Evolutionary conservation across 2,797 vertebrate species (phyloP).

Genomic region (Acipenser oxyrinchus): DNA sequence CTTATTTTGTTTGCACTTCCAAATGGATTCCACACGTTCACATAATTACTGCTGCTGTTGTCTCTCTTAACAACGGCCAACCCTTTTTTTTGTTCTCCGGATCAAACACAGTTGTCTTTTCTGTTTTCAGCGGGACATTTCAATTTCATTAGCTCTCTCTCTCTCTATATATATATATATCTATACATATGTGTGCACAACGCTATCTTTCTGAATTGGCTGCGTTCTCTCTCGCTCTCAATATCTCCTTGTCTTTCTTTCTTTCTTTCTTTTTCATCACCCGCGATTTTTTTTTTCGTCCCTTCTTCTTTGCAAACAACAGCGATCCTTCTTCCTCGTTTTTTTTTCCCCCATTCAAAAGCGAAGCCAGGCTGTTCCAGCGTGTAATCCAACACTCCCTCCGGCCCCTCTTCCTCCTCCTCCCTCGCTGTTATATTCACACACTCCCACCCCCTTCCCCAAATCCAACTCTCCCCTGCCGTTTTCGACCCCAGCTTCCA

Average conservation of each 20-base stretch:
- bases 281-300: too few species aligned
- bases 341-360: conserved; percentile 3
- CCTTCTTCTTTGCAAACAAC: neutral
- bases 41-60: too few species aligned
- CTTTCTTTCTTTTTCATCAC: neutral
- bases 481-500: too few species aligned
- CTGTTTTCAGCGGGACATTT: conserved; percentile 45
- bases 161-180: too few species aligned
- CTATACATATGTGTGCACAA: too few species aligned
- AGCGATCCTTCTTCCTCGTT: conserved; percentile 1
- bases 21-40: neutral
- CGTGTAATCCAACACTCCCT: neutral
- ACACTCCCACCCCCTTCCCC: neutral
- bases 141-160: too few species aligned
- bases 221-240: neutral
- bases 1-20: neutral
- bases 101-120: conserved; percentile 67
- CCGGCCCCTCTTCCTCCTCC: conserved; percentile 1
- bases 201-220: too few species aligned
- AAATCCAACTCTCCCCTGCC: neutral
- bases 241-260: neutral
- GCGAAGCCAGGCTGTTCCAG: neutral
- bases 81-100: neutral
- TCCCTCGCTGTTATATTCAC: neutral
- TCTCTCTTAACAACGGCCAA: too few species aligned